Evolutionary conservation across 2,888 invertebrate species (phyloP).

Genomic region (Acronicta leporina): DNA sequence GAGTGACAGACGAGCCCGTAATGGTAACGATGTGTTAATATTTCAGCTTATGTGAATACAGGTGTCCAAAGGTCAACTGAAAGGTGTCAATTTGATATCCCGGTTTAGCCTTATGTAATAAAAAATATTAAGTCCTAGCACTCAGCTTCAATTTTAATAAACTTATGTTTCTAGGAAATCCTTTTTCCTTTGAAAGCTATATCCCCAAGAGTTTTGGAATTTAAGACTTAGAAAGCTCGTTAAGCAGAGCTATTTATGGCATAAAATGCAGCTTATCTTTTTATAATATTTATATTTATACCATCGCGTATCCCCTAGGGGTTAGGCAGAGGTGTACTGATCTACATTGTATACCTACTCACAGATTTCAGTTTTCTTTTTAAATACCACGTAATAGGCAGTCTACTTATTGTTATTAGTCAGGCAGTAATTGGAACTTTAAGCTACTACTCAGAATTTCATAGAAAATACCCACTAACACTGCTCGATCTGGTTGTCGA

Average conservation of each 20-base stretch:
- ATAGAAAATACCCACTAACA: too few relatives aligned
- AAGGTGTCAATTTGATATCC: slow-evolving; percentile 19
- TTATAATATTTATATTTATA: not conserved
- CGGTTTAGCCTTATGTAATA: not conserved
- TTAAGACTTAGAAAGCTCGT: slow-evolving; percentile 18
- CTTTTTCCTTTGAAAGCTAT: slow-evolving; percentile 34
- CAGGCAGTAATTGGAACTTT: too few relatives aligned
- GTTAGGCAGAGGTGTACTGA: too few relatives aligned
- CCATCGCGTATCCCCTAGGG: too few relatives aligned
- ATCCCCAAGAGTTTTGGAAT: slow-evolving; percentile 31
- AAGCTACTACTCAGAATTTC: too few relatives aligned
- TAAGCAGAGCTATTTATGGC: slow-evolving; percentile 12
- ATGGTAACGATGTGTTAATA: slow-evolving; percentile 52
- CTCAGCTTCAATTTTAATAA: slow-evolving; percentile 34
- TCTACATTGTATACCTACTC: too few relatives aligned
- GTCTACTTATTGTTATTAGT: too few relatives aligned
- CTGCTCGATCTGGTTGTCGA: too few relatives aligned
- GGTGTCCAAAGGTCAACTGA: slow-evolving; percentile 28
- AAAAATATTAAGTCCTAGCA: not conserved
- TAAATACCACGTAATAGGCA: too few relatives aligned
- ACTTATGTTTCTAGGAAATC: slow-evolving; percentile 28
- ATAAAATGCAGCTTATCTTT: slow-evolving; percentile 1
- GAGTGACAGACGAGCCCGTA: slow-evolving; percentile 25
- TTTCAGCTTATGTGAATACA: slow-evolving; percentile 30
- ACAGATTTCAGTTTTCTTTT: too few relatives aligned